These are phyloP conservation scores for Tetropium fuscum DNA, from an alignment of 2,888 invertebrate genomes.

Conservation along the genomic window DNA sequence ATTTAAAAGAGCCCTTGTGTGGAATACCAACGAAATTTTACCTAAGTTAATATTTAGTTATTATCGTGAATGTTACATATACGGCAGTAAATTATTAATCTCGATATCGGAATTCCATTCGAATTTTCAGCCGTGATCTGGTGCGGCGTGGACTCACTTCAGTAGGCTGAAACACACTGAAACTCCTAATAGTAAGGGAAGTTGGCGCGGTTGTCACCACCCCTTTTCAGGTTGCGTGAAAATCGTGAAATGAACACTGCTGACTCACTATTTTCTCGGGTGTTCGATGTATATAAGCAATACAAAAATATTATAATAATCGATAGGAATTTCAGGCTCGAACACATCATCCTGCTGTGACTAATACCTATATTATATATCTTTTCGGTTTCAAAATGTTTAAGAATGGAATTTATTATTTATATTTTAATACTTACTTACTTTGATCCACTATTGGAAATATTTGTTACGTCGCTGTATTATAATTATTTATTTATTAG, in stretches of 20 bases:
- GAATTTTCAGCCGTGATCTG: conserved; percentile 18
- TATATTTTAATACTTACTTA: no score
- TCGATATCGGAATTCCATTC: conserved; percentile 13
- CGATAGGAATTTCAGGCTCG: no score
- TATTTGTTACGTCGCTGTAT: no score
- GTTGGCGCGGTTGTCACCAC: conserved; percentile 44
- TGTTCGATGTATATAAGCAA: conserved; percentile 16
- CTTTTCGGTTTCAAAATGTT: no score
- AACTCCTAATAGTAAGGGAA: conserved; percentile 40
- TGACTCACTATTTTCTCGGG: conserved; percentile 30
- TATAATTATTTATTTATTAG: no score
- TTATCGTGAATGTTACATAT: not conserved
- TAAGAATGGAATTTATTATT: no score
- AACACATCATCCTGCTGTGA: no score
- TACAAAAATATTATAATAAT: conserved; percentile 18
- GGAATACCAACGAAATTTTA: no score
- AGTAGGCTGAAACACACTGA: conserved; percentile 34
- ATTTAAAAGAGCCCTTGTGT: no score
- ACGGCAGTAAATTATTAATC: not conserved
- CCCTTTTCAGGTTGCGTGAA: conserved; percentile 46
- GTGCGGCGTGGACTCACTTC: conserved; percentile 20
- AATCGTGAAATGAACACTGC: conserved; percentile 36
- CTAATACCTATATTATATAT: no score
- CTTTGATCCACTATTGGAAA: no score
- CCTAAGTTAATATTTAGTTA: no score